Conservation (phyloP, 2,888 invertebrate species). For the Seladonia tumulorum region DNA sequence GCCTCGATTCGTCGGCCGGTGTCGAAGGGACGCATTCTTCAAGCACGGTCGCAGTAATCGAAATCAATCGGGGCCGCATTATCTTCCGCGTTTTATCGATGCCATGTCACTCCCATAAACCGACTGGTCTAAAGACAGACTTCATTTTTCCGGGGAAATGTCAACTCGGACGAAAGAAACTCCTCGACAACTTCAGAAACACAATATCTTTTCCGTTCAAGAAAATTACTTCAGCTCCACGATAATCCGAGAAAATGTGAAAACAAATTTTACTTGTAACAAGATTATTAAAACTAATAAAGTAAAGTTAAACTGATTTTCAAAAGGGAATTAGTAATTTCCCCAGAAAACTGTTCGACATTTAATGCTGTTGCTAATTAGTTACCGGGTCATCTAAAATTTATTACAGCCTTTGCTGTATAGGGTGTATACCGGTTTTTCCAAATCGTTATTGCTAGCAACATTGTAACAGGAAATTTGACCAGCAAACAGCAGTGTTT, state of each 20-base stretch:
- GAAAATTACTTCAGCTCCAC: not conserved
- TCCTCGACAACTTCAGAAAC: not conserved
- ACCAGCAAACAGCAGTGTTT: not conserved
- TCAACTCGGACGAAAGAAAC: not conserved
- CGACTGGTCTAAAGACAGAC: not conserved
- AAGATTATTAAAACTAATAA: too few species aligned
- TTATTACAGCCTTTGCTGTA: not conserved
- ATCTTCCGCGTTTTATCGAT: slow-evolving; percentile 14
- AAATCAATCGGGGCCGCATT: slow-evolving; percentile 21
- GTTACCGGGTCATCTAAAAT: not conserved
- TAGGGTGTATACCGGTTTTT: not conserved
- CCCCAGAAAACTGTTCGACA: not conserved
- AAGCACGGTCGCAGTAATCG: slow-evolving; percentile 38
- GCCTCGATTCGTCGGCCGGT: slow-evolving; percentile 28
- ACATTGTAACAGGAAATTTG: not conserved
- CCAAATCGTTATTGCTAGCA: not conserved
- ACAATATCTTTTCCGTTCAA: not conserved
- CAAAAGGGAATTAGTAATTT: too few species aligned
- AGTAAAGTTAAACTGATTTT: too few species aligned
- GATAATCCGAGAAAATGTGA: not conserved
- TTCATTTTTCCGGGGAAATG: not conserved
- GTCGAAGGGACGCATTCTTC: slow-evolving; percentile 19
- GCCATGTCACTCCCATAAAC: not conserved
- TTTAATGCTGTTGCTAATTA: not conserved
- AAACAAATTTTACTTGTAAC: not conserved